phyloP scores from a whole-genome alignment of 1,140 invertebrate species.

The Theocolax elegans region DNA sequence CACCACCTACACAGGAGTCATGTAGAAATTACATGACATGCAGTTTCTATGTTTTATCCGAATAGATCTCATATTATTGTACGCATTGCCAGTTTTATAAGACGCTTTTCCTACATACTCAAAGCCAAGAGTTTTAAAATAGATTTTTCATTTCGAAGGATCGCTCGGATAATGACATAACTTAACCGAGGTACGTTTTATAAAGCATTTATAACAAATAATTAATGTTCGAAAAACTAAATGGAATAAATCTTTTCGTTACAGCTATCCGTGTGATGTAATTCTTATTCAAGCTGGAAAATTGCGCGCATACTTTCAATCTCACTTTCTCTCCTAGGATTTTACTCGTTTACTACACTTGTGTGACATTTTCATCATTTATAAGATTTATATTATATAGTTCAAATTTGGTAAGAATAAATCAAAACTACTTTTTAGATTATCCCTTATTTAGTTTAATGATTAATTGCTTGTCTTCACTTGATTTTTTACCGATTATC shows the following conservation, averaged over 20 bases:
- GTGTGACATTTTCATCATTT: neutral
- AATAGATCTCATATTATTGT: slow-evolving; percentile 15
- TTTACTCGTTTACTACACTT: neutral
- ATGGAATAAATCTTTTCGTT: neutral
- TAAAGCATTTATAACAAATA: neutral
- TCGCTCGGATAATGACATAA: neutral
- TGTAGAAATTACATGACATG: slow-evolving; percentile 28
- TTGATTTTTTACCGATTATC: no score
- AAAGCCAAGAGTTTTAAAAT: slow-evolving; percentile 1
- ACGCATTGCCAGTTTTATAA: neutral
- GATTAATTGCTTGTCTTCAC: no score
- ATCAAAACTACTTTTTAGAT: no score
- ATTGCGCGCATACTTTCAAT: neutral
- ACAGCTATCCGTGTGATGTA: neutral
- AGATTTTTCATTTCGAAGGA: slow-evolving; percentile 19
- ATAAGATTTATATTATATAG: no score
- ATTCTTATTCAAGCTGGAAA: neutral
- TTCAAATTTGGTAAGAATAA: no score
- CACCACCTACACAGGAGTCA: slow-evolving; percentile 25
- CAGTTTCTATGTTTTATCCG: slow-evolving; percentile 19
- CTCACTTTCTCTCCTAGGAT: neutral
- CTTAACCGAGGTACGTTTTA: no score
- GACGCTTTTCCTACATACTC: slow-evolving; percentile 3
- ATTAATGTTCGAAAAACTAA: slow-evolving; percentile 9
- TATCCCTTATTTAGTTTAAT: no score